phyloP scores from a whole-genome alignment of 2,113 vertebrate genomes.

The Dicerorhinus sumatrensis region DNA sequence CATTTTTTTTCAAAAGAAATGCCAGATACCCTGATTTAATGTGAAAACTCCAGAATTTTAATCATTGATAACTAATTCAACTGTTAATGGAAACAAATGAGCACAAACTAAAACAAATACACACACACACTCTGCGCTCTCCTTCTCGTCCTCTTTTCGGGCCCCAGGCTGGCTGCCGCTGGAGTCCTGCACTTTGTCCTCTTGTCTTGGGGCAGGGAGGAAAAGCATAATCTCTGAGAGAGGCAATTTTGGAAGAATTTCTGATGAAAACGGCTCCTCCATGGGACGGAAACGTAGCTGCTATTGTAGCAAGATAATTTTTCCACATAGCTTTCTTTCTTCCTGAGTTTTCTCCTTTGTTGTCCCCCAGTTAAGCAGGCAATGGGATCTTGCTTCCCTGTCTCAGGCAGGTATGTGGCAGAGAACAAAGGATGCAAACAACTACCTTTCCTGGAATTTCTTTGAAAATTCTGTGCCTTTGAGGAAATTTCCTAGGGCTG shows the following conservation, averaged over 20 bases:
- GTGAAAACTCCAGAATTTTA: neutral
- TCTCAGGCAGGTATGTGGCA: neutral
- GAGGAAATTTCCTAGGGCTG: neutral
- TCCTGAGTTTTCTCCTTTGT: neutral
- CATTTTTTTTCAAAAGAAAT: neutral
- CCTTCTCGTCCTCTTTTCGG: neutral
- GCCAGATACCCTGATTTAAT: neutral
- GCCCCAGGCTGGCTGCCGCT: neutral
- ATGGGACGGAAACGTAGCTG: neutral
- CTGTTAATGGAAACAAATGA: neutral
- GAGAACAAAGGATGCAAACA: neutral
- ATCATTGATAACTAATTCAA: neutral
- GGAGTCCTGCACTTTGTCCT: neutral
- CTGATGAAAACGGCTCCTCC: neutral
- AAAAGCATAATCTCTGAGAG: neutral
- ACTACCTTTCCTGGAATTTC: neutral
- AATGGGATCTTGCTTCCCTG: neutral
- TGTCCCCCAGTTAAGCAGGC: neutral
- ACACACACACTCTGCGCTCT: neutral
- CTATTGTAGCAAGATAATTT: neutral
- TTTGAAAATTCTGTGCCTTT: neutral
- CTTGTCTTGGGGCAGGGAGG: neutral
- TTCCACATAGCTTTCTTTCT: neutral
- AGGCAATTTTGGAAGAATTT: neutral
- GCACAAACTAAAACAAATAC: neutral